Conservation (phyloP, 92 coral and sea anemone genomes). For the Zoanthus sansibaricus region DNA sequence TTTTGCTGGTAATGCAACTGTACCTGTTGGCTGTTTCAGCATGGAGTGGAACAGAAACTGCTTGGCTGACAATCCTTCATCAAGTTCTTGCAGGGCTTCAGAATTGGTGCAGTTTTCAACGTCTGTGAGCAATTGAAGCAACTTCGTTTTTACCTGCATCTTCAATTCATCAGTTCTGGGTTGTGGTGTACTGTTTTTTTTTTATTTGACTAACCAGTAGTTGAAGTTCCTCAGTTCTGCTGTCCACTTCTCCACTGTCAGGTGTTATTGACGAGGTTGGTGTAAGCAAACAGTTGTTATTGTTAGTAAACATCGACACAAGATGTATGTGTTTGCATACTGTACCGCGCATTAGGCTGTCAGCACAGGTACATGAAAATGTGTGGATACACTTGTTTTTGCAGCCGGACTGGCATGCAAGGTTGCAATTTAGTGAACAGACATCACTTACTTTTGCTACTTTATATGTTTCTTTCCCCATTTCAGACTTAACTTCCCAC, state of each 20-base stretch:
- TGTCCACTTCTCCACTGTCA: neutral
- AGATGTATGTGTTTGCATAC: constrained; percentile 56
- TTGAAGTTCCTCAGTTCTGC: too few species aligned
- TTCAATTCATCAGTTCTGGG: neutral
- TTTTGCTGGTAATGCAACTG: constrained; percentile 27
- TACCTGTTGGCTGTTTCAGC: constrained; percentile 22
- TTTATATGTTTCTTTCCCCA: neutral
- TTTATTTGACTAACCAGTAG: too few species aligned
- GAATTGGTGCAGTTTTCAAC: constrained; percentile 43
- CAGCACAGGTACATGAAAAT: constrained; percentile 46
- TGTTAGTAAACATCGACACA: neutral
- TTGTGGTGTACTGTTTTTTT: too few species aligned
- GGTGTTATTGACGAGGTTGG: neutral
- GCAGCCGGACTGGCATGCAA: constrained; percentile 15
- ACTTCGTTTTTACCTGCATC: neutral
- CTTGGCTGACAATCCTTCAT: constrained; percentile 47
- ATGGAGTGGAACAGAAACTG: constrained; percentile 50
- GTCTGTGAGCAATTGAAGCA: constrained; percentile 20
- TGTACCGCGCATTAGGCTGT: constrained; percentile 36
- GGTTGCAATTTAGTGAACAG: neutral
- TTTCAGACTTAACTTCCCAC: neutral
- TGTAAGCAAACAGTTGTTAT: neutral
- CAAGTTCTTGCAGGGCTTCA: constrained; percentile 50
- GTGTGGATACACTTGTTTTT: constrained; percentile 41
- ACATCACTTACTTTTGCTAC: neutral